Percentiles rank a stretch among this genome's conserved stretches.
Conservation (phyloP, 2,113 vertebrate genomes). For the Hippocampus guttulatus region DNA sequence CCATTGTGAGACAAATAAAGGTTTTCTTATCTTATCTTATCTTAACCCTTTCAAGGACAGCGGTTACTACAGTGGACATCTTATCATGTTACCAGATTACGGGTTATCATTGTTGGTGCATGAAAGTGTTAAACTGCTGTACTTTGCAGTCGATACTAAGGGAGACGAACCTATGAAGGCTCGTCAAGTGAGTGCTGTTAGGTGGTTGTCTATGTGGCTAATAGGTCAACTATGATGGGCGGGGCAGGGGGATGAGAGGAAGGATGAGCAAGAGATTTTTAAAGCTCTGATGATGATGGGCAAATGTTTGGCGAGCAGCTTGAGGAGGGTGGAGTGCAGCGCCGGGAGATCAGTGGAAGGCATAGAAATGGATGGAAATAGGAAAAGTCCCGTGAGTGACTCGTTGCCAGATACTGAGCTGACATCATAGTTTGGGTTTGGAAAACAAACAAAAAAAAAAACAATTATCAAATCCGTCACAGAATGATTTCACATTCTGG, state of each 20-base stretch:
- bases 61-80: too few relatives aligned
- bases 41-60: too few relatives aligned
- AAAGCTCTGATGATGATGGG: constrained; percentile 39
- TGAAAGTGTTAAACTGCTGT: background rate
- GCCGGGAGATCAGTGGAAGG: constrained; percentile 3
- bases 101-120: too few relatives aligned
- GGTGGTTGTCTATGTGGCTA: constrained; percentile 48
- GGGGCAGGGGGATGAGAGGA: constrained; percentile 47
- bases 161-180: constrained; percentile 49
- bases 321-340: constrained; percentile 8
- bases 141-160: constrained; percentile 30
- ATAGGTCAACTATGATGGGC: constrained; percentile 52
- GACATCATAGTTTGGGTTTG: constrained; percentile 15
- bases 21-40: too few relatives aligned
- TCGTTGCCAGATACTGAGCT: constrained; percentile 12
- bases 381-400: constrained; percentile 31
- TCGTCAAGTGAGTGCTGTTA: constrained; percentile 31
- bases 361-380: constrained; percentile 15
- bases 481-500: background rate
- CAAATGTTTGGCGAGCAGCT: constrained; percentile 12
- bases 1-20: too few relatives aligned
- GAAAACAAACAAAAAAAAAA: background rate
- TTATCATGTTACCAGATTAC: too few relatives aligned
- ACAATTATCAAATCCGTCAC: background rate
- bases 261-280: constrained; percentile 51